phyloP scores from a whole-genome alignment of 2,113 vertebrate genomes.

The Parotia lawesii region DNA sequence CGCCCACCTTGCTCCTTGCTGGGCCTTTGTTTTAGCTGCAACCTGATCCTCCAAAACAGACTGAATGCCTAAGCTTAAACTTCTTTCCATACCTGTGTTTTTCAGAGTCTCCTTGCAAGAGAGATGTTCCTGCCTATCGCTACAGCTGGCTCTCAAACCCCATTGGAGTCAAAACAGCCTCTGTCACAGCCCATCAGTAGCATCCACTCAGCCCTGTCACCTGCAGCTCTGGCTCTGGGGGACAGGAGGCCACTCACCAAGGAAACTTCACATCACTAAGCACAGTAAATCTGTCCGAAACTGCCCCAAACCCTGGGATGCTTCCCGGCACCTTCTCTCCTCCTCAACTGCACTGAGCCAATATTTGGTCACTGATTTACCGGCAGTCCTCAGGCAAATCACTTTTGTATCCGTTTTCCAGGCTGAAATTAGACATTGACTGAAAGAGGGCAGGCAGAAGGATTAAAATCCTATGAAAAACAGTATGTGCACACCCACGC shows the following conservation, averaged over 20 bases:
- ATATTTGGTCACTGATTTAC: not conserved
- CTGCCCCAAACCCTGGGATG: not conserved
- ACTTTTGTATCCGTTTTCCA: not conserved
- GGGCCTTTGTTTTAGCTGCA: not conserved
- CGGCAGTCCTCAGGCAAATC: not conserved
- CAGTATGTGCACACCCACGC: accelerated
- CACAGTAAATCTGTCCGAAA: not conserved
- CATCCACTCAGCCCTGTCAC: not conserved
- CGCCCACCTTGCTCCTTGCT: accelerated
- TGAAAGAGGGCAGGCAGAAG: not conserved
- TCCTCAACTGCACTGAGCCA: not conserved
- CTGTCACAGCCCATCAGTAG: not conserved
- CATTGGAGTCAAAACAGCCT: not conserved
- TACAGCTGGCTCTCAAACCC: not conserved
- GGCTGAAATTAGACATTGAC: not conserved
- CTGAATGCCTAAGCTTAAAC: not conserved
- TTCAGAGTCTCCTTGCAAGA: not conserved
- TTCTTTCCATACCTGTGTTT: not conserved
- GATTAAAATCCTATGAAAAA: not conserved
- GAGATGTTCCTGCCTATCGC: accelerated
- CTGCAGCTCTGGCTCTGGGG: not conserved
- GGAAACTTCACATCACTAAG: not conserved
- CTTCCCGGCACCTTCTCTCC: accelerated
- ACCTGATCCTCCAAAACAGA: not conserved
- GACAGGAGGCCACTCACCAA: not conserved